A percentile compares a stretch with the other conserved stretches of the same genome.
Conservation (phyloP, 1,140 invertebrate genomes). For the Drosophila sulfurigaster region DNA sequence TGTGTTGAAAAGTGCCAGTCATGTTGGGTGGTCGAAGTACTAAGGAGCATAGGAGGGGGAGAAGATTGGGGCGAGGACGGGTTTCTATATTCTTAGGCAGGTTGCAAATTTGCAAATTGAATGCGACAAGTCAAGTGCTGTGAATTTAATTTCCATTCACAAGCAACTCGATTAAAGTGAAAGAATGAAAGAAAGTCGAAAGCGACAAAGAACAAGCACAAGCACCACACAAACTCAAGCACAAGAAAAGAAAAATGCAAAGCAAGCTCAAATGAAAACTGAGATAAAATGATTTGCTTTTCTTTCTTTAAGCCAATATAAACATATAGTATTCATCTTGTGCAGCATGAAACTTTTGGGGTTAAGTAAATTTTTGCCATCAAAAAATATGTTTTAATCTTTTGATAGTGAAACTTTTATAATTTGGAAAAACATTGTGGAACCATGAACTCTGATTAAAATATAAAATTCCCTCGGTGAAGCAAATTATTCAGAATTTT, state of each 20-base stretch:
- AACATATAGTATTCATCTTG: constrained; percentile 2
- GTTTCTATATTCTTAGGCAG: constrained; percentile 36
- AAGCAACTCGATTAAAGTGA: constrained; percentile 66
- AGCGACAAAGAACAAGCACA: constrained; percentile 7
- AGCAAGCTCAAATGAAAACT: constrained; percentile 30
- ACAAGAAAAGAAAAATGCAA: constrained; percentile 24
- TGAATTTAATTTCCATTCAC: constrained; percentile 79
- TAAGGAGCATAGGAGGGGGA: neutral
- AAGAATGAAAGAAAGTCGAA: constrained; percentile 46
- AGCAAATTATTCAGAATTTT: too few species aligned
- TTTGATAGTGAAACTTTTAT: neutral
- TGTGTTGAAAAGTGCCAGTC: constrained; percentile 40
- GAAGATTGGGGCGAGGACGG: neutral
- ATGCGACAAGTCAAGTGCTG: constrained; percentile 80
- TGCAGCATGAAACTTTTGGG: neutral
- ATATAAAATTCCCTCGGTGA: neutral
- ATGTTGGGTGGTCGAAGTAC: neutral
- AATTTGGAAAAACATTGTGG: neutral
- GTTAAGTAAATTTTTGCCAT: neutral
- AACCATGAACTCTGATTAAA: neutral
- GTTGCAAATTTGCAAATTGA: constrained; percentile 70
- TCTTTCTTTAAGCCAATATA: constrained; percentile 18
- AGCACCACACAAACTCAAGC: neutral
- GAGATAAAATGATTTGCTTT: constrained; percentile 26
- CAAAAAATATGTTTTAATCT: neutral